Percentiles rank a stretch among this genome's conserved stretches.
Evolutionary conservation across 2,113 vertebrate genomes (phyloP).

Genomic region (Aptenodytes patagonicus): DNA sequence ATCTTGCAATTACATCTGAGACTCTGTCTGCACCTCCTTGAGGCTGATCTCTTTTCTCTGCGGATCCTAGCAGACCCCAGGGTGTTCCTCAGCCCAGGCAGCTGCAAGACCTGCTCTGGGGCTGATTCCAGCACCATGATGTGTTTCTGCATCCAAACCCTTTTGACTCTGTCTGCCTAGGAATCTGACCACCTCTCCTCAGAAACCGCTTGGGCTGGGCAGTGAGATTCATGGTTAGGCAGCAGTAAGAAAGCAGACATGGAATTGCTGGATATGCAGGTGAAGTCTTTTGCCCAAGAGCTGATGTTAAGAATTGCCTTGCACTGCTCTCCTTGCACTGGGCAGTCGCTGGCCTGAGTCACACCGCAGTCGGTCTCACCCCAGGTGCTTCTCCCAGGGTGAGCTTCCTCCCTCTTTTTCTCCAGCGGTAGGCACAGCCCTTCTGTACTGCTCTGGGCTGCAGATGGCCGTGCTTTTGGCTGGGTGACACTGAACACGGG

Average conservation of each 20-base stretch:
- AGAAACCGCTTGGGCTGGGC: background rate
- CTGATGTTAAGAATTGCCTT: background rate
- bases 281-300: background rate
- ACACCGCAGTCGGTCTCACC: background rate
- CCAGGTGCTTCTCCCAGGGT: background rate
- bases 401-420: background rate
- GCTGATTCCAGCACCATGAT: background rate
- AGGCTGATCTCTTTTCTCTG: background rate
- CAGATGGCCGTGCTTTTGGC: background rate
- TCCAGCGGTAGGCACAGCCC: background rate
- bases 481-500: background rate
- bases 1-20: background rate
- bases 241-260: background rate
- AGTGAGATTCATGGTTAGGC: background rate
- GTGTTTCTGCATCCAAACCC: background rate
- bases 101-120: background rate
- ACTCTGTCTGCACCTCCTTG: background rate
- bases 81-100: background rate
- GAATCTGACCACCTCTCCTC: background rate
- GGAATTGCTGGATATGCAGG: background rate
- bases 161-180: background rate
- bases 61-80: background rate
- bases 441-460: background rate
- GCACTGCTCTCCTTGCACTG: background rate
- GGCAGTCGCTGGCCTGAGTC: background rate